Base-by-base conservation (phyloP, 2,797 vertebrate genomes). In the Poecilia wingei region DNA sequence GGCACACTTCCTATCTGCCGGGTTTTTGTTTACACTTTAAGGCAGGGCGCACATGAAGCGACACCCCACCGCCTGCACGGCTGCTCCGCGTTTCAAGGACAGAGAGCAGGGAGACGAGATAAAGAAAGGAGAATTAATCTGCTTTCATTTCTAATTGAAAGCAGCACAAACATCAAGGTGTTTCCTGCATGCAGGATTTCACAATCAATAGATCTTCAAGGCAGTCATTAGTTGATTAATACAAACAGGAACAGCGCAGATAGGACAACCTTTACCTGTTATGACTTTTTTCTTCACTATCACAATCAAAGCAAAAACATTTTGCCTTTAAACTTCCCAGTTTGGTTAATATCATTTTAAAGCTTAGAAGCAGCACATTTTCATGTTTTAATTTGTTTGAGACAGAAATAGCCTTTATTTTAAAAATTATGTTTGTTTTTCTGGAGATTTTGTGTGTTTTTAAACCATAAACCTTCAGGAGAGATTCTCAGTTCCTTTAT, bases 21-120 rank as follows among this genome's bases (percentile, higher is more conserved):
- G 41, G 57, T 84, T 68, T 77, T 89, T 55, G 84, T 88, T 84
- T 82, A 80, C 84, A 82, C 82, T 72, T 75, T 76, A 74, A 75
- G n/a, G 46, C 10, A 22, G 6, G 79, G 31, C 31, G 46, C 45
- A n/a, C 72, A 69, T 28, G 16, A 53, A 55, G 4, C 2, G 13
- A 18, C 22, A 7, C 75, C 64, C 59, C 13, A 0, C 49, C 28
- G 18, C 1, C 79, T 31, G 69, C 59, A 46, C 77, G 22, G 36
- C 12, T 43, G 74, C 69, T 74, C 55, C 74, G 77, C 51, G 22
- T 69, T 74, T 78, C 73, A 86, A 71, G 77, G 79, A 77, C 85
- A 45, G 70, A 3, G 36, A n/a, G 0, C 18, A 43, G 36, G 31
- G n/a, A 59, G 16, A 79, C 25, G 45, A 59, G 33, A 36, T 41